Evolutionary conservation across 1,140 invertebrate species (phyloP), one percentile per base, ranked within the genome.

Genomic region (Dermatophagoides farinae): DNA sequence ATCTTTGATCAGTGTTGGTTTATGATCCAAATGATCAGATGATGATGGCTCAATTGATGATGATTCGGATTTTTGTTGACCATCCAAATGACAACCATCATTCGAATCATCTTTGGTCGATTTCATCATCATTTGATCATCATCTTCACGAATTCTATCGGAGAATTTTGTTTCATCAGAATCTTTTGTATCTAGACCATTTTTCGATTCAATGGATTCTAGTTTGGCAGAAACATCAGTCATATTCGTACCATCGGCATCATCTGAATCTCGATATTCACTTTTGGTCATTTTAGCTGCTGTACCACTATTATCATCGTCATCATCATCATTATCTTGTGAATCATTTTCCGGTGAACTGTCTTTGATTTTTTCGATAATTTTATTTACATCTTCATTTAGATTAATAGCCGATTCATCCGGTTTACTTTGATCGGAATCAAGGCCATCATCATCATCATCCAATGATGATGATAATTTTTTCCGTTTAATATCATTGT

Each of bases 1-100:
- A n/a, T 62, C 18, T 38, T 61, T 61, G 10, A 46, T 59, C 40
- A 52, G n/a, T n/a, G n/a, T 44, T 20, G 38, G 31, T 31, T 31
- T 31, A 31, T 2, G 2, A 31, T 31, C 31, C 16, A 37, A 31
- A 12, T 38, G 20, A 20, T 51, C n/a, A 31, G 53, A 31, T 16
- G 12, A 31, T 18, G 8, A 31, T 31, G 31, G 31, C 31, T 31
- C 31, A 10, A 52, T 9, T 18, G 57, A 1, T 31, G 20, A 12
- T 57, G 18, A 18, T 31, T 22, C 31, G 6, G 31, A 44, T 25
- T 37, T n/a, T 44, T 37, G 31, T 31, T 16, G 53, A 18, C 22
- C 6, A 16, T 20, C 23, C 53, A 18, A 39, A 44, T 57, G 12
- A 31, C 16, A 1, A 16, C 5, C 14, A 11, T 23, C 20, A 18